Percentiles rank a stretch among this genome's conserved stretches.
These are phyloP conservation scores for Lepilemur septentrionalis DNA, from an alignment of 2,797 vertebrate species.

Conservation along the genomic window DNA sequence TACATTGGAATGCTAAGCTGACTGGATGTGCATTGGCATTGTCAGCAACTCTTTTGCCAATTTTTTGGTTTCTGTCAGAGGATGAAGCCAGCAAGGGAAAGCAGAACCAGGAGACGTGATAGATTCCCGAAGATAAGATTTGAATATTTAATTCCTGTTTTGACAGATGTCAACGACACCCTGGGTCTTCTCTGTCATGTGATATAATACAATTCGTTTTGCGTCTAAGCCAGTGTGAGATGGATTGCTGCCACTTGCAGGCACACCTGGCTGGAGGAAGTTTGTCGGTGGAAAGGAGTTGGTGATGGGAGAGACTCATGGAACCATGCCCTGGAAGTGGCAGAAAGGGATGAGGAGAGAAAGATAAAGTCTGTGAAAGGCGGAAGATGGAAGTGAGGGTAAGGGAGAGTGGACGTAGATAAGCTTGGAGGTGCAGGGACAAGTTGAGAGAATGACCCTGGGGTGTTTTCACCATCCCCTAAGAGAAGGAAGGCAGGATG, in stretches of 20 bases:
- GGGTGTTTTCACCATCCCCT: background rate
- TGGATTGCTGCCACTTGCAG: background rate
- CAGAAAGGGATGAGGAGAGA: background rate
- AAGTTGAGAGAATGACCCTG: background rate
- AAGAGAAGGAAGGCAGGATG: background rate
- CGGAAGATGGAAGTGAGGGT: background rate
- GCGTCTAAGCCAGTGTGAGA: background rate
- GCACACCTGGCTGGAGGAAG: background rate
- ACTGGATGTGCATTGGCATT: background rate
- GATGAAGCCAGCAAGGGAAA: background rate
- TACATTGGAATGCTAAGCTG: background rate
- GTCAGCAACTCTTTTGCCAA: background rate
- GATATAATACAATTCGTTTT: background rate
- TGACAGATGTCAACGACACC: background rate
- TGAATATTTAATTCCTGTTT: background rate
- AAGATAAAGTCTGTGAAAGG: background rate
- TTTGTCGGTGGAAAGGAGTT: background rate
- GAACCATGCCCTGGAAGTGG: background rate
- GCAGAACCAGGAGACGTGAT: background rate
- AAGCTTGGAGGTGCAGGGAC: background rate
- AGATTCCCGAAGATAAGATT: background rate
- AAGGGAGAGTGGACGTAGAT: background rate
- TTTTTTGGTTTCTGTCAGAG: background rate
- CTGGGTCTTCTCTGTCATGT: background rate
- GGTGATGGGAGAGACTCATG: background rate